Percentiles rank a stretch among this genome's conserved stretches.
Conservation (phyloP, 2,113 vertebrate species). For the Eublepharis macularius region DNA sequence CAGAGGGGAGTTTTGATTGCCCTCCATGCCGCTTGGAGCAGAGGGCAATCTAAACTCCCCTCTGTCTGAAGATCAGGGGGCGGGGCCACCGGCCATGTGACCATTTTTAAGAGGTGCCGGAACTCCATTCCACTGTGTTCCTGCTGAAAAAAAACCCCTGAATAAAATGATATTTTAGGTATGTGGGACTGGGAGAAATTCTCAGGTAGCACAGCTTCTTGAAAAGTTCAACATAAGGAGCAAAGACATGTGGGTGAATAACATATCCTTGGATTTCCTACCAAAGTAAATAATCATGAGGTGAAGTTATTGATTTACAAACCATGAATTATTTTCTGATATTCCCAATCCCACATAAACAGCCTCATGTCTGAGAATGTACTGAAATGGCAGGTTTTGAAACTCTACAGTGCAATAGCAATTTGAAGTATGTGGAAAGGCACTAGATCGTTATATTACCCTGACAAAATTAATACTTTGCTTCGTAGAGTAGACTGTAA, state of each 20-base stretch:
- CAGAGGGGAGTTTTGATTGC: too few relatives aligned
- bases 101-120: too few relatives aligned
- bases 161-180: too few relatives aligned
- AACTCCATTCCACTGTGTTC: too few relatives aligned
- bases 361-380: background rate
- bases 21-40: too few relatives aligned
- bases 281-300: background rate
- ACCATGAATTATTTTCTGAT: background rate
- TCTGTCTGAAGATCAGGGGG: too few relatives aligned
- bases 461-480: background rate
- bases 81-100: too few relatives aligned
- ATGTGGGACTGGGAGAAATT: background rate
- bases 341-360: background rate
- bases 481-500: slow-evolving; percentile 9
- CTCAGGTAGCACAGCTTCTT: background rate
- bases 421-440: background rate
- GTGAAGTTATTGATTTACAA: background rate
- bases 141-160: too few relatives aligned
- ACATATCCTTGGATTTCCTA: background rate
- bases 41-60: too few relatives aligned
- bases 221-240: background rate
- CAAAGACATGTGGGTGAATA: background rate
- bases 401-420: background rate
- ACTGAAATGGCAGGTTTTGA: background rate
- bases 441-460: background rate